Evolutionary conservation across 2,888 invertebrate genomes (phyloP), one percentile per base, ranked within the genome.

Genomic region (Coenonympha arcania): DNA sequence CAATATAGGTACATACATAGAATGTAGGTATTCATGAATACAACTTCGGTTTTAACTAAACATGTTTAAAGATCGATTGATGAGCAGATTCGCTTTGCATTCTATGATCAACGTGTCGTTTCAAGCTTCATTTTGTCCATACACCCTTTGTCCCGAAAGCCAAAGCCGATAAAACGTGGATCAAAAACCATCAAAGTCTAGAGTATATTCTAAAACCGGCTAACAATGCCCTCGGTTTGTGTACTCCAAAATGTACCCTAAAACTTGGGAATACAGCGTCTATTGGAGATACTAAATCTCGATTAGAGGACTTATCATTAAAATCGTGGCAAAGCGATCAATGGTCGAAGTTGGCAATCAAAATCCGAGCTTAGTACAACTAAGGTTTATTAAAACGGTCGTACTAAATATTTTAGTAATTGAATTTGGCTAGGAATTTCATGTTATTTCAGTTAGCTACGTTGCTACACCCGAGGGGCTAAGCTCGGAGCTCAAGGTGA

Each of bases 161-260:
- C 56, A 61, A 54, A 58, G 57, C 59, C 65, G 62, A 68, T 61
- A 64, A 63, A 64, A 65, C 62, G 56, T 55, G 57, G 60, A 58
- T 57, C 50, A 61, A 57, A 62, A 53, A 53, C 53, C 52, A 57
- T 51, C 55, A 45, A 55, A 54, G 46, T 52, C 45, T 41, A 54
- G 58, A 52, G 57, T 59, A 56, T 61, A 62, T 56, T 57, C 56
- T 57, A 56, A 59, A 57, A 58, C 63, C 60, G 56, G 50, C 39
- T 44, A 52, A 52, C 47, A 39, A 44, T 45, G 37, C 22, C 19
- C 44, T 43, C 15, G 16, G 28, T 4, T n/a, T 11, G 9, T 11
- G 9, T 24, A 37, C 8, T n/a, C 40, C 22, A 26, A 50, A 39
- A 26, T 40, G 20, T 9, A 33, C 33, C 40, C 8, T 45, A 45